A percentile compares a stretch with the other conserved stretches of the same genome.
These are phyloP conservation scores for Tetranychus piercei DNA, from an alignment of 2,888 invertebrate genomes.

Conservation along the genomic window DNA sequence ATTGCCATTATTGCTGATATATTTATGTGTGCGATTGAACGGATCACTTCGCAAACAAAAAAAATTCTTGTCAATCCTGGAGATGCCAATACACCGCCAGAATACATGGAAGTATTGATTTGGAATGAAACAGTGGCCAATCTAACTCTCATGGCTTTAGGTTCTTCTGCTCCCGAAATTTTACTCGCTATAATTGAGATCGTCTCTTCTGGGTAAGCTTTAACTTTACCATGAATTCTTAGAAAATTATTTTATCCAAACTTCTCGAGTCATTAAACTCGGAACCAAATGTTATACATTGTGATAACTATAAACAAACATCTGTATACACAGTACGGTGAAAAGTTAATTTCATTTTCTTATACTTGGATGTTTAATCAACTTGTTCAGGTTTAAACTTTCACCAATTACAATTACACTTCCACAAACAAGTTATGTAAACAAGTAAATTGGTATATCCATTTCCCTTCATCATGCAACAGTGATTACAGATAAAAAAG, in stretches of 20 bases:
- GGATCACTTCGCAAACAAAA: slow-evolving; percentile 39
- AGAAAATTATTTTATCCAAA: neutral
- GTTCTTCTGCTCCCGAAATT: slow-evolving; percentile 42
- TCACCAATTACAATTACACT: too few species aligned
- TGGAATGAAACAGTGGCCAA: slow-evolving; percentile 44
- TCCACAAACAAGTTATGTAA: too few species aligned
- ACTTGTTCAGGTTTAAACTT: too few species aligned
- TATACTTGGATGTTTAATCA: too few species aligned
- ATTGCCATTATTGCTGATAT: slow-evolving; percentile 42
- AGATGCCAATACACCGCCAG: slow-evolving; percentile 34
- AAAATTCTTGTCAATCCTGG: slow-evolving; percentile 31
- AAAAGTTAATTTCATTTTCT: too few species aligned
- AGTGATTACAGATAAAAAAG: too few species aligned
- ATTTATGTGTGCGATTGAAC: slow-evolving; percentile 42
- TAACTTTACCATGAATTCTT: neutral
- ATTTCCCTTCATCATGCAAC: too few species aligned
- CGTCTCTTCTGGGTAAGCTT: slow-evolving; percentile 27
- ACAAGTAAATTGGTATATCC: too few species aligned
- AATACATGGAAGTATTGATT: slow-evolving; percentile 36
- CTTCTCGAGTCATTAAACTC: too few species aligned
- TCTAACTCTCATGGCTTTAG: slow-evolving; percentile 41
- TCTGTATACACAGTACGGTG: too few species aligned
- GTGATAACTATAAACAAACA: neutral
- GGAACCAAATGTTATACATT: slow-evolving; percentile 29
- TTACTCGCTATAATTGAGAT: slow-evolving; percentile 40